Evolutionary conservation across 2,888 invertebrate genomes (phyloP), one percentile per base, ranked within the genome.

Genomic region (Amphipoea oculea): DNA sequence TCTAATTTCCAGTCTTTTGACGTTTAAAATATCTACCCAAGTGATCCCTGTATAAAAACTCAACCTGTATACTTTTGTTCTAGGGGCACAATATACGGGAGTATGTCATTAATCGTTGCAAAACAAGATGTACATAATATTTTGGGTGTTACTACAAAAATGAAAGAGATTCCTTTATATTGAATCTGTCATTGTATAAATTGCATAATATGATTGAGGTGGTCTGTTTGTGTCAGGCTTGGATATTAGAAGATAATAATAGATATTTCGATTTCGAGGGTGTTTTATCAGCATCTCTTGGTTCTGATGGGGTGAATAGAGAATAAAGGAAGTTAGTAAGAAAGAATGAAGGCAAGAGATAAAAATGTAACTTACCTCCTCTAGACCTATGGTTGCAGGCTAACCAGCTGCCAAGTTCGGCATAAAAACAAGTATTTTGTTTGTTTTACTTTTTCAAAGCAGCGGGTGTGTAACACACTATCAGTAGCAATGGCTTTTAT

Each of bases 141-240:
- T 45, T 62, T 62, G 23, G 63, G 54, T 57, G n/a, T 60, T 20
- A 12, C 29, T n/a, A 42, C 12, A 69, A 66, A 65, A 83, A 82
- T 29, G 17, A n/a, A 36, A 63, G 1, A 74, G 12, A 36, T 81
- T 62, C 29, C 4, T 65, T 1, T 54, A 51, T 68, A 83, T 68
- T 84, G 83, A 68, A 84, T 70, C 67, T 83, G 79, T 71, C 84
- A 72, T 42, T 63, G 54, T 71, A 40, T 67, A 84, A 72, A 84
- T 83, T 84, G 79, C 65, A 82, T 62, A 84, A 82, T 62, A 84
- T 71, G 71, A 74, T 79, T 48, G 74, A 69, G 79, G 82, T 75
- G 6, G 23, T 71, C 79, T 71, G 82, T 45, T 29, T 66, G 20
- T 42, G 85, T 63, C 62, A 62, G 79, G 48, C 29, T 66, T 45